Base-by-base conservation (phyloP, 2,888 invertebrate genomes). In the Caenorhabditis afra region DNA sequence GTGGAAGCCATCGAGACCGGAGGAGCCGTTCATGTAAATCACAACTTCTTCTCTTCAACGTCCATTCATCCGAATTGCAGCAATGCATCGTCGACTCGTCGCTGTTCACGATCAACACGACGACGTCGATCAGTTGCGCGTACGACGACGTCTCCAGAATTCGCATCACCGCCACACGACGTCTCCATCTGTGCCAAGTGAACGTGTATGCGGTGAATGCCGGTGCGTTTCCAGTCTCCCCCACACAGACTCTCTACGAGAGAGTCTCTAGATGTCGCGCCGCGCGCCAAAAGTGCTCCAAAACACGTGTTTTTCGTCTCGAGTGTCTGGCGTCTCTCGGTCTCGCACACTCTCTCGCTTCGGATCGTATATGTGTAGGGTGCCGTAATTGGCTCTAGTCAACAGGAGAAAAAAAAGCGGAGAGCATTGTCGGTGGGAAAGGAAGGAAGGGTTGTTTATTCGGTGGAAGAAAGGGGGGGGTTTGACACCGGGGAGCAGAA, bases 201-300 rank as follows among this genome's bases (percentile, higher is more conserved):
- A 81, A 83, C 41, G 83, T 84, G 29, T 87, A 83, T 76, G 86
- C 87, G 10, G 78, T 84, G 14, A 81, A 87, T 79, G 87, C 87
- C 47, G 85, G 87, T 86, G 20, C 64, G 83, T 58, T 3, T 59
- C 52, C 41, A 37, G 35, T 44, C 53, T 22, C 47, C 57, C 18
- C 35, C 11, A 1, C 22, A 20, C n/a, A n/a, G n/a, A n/a, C n/a
- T n/a, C n/a, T n/a, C n/a, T n/a, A n/a, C n/a, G n/a, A n/a, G n/a
- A n/a, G n/a, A n/a, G n/a, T n/a, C 47, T 71, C 71, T 62, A 62
- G 57, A 57, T 64, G 57, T 3, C 7, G 29, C 29, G 4, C 29
- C 29, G 29, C 55, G 49, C 44, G 47, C 58, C 59, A 58, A 58
- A 58, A 58, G 67, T 53, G 55, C 71, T 71, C 71, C n/a, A 62